Evolutionary conservation across 2,113 vertebrate species (phyloP).

Genomic region (Pogona vitticeps): DNA sequence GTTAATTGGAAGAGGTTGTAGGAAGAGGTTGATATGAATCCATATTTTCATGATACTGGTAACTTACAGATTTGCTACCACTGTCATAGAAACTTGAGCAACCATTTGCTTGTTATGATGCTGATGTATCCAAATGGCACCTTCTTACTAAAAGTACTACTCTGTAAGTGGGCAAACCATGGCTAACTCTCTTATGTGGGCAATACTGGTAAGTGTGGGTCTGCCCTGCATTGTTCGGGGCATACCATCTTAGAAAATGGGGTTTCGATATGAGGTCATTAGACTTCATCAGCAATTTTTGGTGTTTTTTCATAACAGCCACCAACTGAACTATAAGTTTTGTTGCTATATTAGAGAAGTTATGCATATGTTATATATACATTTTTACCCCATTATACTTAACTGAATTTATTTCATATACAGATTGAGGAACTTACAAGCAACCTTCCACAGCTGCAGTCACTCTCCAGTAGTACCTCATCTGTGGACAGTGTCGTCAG

Average conservation of each 20-base stretch:
- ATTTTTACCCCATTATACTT: neutral
- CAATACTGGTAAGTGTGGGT: neutral
- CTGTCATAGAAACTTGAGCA: neutral
- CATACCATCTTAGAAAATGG: neutral
- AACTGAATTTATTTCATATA: neutral
- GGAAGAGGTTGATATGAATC: too few relatives aligned
- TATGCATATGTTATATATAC: too few relatives aligned
- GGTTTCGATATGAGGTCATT: neutral
- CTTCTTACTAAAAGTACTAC: neutral
- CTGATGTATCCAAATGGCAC: neutral
- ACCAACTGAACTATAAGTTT: neutral
- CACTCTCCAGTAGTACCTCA: constrained; percentile 86
- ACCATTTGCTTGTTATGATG: neutral
- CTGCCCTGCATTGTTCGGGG: neutral
- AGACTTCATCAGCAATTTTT: neutral
- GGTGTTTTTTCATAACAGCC: neutral
- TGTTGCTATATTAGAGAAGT: too few relatives aligned
- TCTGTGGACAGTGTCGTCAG: constrained; percentile 91
- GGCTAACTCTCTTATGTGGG: neutral
- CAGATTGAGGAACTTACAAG: constrained; percentile 97
- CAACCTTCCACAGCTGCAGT: constrained; percentile 88
- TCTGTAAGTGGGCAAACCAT: neutral
- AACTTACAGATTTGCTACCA: neutral
- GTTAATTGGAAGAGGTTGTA: neutral
- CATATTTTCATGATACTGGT: neutral